Conservation (phyloP, 2,113 vertebrate species). For the Psephotus haematonotus region DNA sequence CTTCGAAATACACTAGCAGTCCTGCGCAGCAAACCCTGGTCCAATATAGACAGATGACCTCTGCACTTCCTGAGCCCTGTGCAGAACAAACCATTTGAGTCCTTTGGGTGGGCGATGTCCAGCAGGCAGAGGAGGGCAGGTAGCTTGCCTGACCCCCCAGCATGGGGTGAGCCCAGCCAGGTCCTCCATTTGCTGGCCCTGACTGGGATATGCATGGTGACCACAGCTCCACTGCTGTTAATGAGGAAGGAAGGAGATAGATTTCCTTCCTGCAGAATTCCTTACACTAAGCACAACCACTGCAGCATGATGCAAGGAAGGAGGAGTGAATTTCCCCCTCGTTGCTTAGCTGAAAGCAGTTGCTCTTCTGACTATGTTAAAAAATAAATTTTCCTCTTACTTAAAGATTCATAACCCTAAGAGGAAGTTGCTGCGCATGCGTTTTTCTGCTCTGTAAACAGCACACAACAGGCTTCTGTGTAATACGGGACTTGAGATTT, state of each 20-base stretch:
- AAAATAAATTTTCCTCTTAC: constrained; percentile 29
- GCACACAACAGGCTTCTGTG: background rate
- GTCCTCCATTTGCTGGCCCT: accelerated
- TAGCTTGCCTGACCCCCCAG: background rate
- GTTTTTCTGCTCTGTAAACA: background rate
- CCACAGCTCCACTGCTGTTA: accelerated
- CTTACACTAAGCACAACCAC: background rate
- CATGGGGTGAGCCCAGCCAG: background rate
- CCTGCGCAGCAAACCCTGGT: accelerated
- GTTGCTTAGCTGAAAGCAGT: background rate
- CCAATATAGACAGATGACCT: accelerated
- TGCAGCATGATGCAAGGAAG: background rate
- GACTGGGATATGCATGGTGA: accelerated
- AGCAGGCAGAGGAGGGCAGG: background rate
- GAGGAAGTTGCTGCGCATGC: background rate
- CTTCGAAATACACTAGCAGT: background rate
- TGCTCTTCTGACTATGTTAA: constrained; percentile 17
- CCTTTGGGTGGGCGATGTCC: accelerated
- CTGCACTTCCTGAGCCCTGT: accelerated
- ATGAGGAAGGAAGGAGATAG: accelerated
- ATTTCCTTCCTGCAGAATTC: background rate
- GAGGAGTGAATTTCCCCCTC: background rate
- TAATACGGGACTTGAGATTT: background rate
- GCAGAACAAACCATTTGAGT: accelerated
- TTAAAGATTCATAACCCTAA: constrained; percentile 49